Evolutionary conservation across 2,797 vertebrate species (phyloP), one percentile per base, ranked within the genome.

Genomic region (Artibeus jamaicensis): DNA sequence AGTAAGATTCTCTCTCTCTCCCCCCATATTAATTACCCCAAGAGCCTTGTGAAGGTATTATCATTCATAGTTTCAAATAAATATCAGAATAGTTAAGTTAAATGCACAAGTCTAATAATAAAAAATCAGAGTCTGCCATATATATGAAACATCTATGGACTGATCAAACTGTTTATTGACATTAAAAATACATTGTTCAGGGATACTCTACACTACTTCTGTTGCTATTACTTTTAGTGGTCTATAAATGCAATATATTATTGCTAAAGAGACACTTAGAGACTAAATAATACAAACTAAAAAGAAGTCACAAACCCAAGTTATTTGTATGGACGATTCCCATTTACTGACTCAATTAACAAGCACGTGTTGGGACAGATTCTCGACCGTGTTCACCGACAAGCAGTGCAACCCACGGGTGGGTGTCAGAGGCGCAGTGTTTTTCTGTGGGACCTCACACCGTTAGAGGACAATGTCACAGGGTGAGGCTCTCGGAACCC

Each of bases 181-280:
- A n/a, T 26, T 59, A 34, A 32, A 74, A 71, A 55, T 29, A 32
- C 32, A 57, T n/a, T 81, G 7, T 65, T 48, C 44, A 85, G 50
- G 9, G 26, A 62, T 18, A 55, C 10, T 59, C 6, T 37, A 42
- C 59, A 62, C 50, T 74, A 70, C 73, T 96, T 71, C 71, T 67
- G 12, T 71, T 78, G 22, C 70, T 70, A 37, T 74, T 91, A 53
- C 29, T 37, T 89, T 89, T 57, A 24, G 21, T 81, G 12, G 15
- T 85, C 81, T 55, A 55, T 76, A 79, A 78, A 53, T 57, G 65
- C 22, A 48, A 34, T 34, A 48, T 19, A 57, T 32, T 88, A 0
- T 87, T 84, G 32, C 39, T 76, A 73, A 90, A 93, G 9, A 67
- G 87, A 90, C 29, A 87, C 29, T 78, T 93, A 93, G 82, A 26